phyloP scores from a whole-genome alignment of 2,797 vertebrate genomes.

The Chelidonichthys spinosus region DNA sequence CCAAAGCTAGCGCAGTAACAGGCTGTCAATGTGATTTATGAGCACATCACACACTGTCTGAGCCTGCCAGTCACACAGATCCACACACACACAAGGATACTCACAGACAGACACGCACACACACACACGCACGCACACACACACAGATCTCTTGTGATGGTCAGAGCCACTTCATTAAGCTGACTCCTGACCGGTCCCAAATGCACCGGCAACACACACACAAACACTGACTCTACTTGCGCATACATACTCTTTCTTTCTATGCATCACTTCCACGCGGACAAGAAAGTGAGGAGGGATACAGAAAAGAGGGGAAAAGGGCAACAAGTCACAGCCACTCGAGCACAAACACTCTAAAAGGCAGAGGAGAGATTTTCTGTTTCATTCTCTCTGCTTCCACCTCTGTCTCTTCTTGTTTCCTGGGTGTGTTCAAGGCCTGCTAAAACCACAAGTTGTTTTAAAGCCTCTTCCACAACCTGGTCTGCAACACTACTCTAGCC shows the following conservation, averaged over 20 bases:
- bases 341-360: constrained; percentile 60
- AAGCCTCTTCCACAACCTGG: not conserved
- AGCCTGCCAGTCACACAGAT: constrained; percentile 86
- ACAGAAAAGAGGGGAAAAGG: constrained; percentile 59
- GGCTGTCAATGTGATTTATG: constrained; percentile 98
- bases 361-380: constrained; percentile 53
- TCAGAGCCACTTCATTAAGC: constrained; percentile 94
- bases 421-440: constrained; percentile 16
- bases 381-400: constrained; percentile 38
- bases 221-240: constrained; percentile 42
- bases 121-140: constrained; percentile 41
- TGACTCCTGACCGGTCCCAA: constrained; percentile 87
- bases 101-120: constrained; percentile 11
- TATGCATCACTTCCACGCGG: constrained; percentile 71
- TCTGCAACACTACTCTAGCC: not conserved
- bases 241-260: constrained; percentile 50
- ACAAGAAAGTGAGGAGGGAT: constrained; percentile 64
- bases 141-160: constrained; percentile 79
- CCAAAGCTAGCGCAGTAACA: constrained; percentile 91
- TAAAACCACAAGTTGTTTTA: not conserved
- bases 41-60: constrained; percentile 95
- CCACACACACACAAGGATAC: constrained; percentile 28
- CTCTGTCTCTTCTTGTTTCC: constrained; percentile 25
- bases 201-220: constrained; percentile 67
- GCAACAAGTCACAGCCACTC: constrained; percentile 73